Conservation (phyloP, 2,797 vertebrate species). For the Rhinatrema bivittatum region DNA sequence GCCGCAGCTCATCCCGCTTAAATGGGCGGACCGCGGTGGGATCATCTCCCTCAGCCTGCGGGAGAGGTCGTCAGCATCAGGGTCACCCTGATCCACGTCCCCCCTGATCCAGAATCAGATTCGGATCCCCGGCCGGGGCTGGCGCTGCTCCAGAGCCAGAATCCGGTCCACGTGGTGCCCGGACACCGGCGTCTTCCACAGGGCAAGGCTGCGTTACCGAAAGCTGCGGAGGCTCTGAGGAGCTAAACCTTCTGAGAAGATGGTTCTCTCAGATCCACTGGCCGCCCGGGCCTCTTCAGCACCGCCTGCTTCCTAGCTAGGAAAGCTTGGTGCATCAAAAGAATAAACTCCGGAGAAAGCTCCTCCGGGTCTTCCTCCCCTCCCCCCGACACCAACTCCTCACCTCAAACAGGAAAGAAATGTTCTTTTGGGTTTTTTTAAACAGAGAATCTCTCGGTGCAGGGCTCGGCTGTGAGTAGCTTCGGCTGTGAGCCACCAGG, state of each 20-base stretch:
- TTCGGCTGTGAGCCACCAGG: too few species aligned
- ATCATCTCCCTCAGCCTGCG: too few species aligned
- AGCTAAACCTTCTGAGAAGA: not conserved
- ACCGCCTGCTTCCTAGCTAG: too few species aligned
- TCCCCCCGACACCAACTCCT: not conserved
- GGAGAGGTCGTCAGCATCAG: not conserved
- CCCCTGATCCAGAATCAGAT: not conserved
- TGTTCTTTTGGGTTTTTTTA: too few species aligned
- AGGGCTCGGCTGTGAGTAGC: too few species aligned
- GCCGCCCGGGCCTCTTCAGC: not conserved
- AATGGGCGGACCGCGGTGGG: too few species aligned
- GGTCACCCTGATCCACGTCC: not conserved
- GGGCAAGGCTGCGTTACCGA: not conserved
- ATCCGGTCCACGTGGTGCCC: not conserved
- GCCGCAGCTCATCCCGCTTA: too few species aligned
- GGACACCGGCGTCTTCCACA: not conserved
- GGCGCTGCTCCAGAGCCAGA: too few species aligned
- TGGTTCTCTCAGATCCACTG: not conserved
- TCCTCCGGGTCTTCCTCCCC: not conserved
- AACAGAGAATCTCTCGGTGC: too few species aligned
- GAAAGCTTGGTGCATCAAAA: too few species aligned
- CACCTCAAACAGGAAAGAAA: too few species aligned
- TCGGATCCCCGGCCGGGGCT: not conserved
- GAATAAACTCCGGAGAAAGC: too few species aligned
- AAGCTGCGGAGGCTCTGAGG: not conserved